Base-by-base conservation (phyloP, 2,113 vertebrate genomes). In the Plecotus auritus region DNA sequence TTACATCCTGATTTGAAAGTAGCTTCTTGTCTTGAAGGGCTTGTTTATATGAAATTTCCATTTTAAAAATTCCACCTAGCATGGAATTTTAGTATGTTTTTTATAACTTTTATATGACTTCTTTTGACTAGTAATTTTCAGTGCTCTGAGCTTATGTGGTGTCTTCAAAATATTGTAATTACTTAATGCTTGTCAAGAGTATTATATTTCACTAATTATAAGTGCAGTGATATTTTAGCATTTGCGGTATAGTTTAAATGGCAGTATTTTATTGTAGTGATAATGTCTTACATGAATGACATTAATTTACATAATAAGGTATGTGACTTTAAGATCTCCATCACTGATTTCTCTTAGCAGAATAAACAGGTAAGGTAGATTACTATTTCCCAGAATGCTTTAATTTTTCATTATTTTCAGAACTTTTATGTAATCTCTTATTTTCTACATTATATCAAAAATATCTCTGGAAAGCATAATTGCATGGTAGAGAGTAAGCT, bases 1-100 rank as follows among this genome's bases (percentile, higher is more conserved):
- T 69, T 94, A 86, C 70, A 54, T 51, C 40, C 85, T 90, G 23
- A 85, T 93, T 90, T 85, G 45, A 45, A 93, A 26, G 37, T 91
- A n/a, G 45, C 28, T 80, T 96, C 13, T 11, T 82, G 35, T 76
- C 30, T 81, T 61, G 45, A 84, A 94, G 28, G 26, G 56, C 40
- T 94, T 70, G 26, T 74, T 93, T 78, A 28, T 66, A 76, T 73
- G 56, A 90, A 90, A 84, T 81, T 89, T 76, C 12, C 14, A n/a
- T 42, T 83, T 56, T 8, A 74, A 59, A 78, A 83, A 69, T 88
- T 92, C 61, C 47, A 93, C 32, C n/a, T 49, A n/a, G 23, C 17
- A 76, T 76, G 45, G 10, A 51, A 54, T 70, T 51, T 86, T 76
- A 73, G n/a, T 49, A 51, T 82, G 28, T 61, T 76, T 37, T 22